Percentiles rank a stretch among this genome's conserved stretches.
phyloP scores from a whole-genome alignment of 30 jellyfish, hydroid and myxozoan genomes.

The Pelagia noctiluca region DNA sequence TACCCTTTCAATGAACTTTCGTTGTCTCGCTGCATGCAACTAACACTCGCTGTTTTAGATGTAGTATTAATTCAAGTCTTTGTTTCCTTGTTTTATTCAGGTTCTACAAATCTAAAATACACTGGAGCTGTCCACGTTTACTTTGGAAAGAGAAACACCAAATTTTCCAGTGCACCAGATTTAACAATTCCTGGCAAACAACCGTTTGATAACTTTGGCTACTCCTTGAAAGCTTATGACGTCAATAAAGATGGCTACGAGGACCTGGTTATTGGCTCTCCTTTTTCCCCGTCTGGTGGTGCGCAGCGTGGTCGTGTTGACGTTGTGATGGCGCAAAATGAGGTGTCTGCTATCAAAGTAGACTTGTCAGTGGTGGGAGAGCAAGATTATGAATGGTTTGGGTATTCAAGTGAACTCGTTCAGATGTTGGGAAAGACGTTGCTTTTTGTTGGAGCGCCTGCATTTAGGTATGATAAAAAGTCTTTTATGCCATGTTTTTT shows the following conservation, averaged over 20 bases:
- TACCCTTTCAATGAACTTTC: no score
- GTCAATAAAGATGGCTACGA: slow-evolving; percentile 64
- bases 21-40: no score
- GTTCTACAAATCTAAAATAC: slow-evolving; percentile 62
- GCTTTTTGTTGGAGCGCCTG: slow-evolving; percentile 82
- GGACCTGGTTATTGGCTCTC: slow-evolving; percentile 76
- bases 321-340: slow-evolving; percentile 33
- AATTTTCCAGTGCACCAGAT: slow-evolving; percentile 55
- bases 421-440: not conserved
- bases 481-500: no score
- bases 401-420: slow-evolving; percentile 51
- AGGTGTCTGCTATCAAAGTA: slow-evolving; percentile 9
- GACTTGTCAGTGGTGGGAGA: slow-evolving; percentile 41
- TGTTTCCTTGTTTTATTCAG: slow-evolving; percentile 23
- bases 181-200: slow-evolving; percentile 39
- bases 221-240: slow-evolving; percentile 57
- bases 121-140: slow-evolving; percentile 76
- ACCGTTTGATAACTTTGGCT: slow-evolving; percentile 78
- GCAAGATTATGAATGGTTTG: slow-evolving; percentile 87
- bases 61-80: not conserved
- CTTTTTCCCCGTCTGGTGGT: slow-evolving; percentile 65
- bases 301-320: slow-evolving; percentile 81
- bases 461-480: slow-evolving; percentile 69
- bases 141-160: slow-evolving; percentile 58
- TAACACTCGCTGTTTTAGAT: not conserved